Percentiles rank a stretch among this genome's conserved stretches.
Evolutionary conservation across 2,797 vertebrate genomes (phyloP).

Genomic region (Muraenolepis orangiensis): DNA sequence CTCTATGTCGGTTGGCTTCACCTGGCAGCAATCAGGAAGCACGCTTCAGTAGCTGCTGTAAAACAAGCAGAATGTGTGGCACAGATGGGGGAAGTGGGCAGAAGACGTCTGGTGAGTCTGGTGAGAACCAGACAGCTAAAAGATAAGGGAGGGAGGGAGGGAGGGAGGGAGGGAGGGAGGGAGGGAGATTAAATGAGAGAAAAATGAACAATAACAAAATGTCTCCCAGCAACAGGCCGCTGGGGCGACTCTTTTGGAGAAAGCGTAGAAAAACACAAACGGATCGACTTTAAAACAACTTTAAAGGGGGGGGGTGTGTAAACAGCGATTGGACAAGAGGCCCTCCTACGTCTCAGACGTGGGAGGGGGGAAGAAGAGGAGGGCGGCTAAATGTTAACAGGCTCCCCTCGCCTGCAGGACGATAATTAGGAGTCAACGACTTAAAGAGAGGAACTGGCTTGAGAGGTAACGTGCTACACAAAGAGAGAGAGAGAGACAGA

Average conservation of each 20-base stretch:
- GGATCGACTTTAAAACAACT: not conserved
- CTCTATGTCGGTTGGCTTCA: constrained; percentile 35
- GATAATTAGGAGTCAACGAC: constrained; percentile 22
- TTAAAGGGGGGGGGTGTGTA: not conserved
- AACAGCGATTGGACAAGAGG: not conserved
- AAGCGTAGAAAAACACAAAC: constrained; percentile 18
- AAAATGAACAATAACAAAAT: constrained; percentile 13
- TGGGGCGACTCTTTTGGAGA: constrained; percentile 30
- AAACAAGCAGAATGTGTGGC: constrained; percentile 55
- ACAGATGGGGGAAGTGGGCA: constrained; percentile 61
- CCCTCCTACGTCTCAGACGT: not conserved
- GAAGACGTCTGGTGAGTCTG: constrained; percentile 41
- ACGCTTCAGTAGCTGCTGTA: constrained; percentile 39
- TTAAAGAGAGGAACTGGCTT: not conserved
- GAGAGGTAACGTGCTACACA: not conserved
- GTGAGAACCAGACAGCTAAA: constrained; percentile 46
- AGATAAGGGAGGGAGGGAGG: not conserved
- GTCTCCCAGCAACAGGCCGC: constrained; percentile 38
- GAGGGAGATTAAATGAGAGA: constrained; percentile 19
- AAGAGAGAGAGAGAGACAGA: not conserved
- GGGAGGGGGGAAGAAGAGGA: not conserved
- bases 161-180: no score
- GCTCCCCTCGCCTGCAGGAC: constrained; percentile 21
- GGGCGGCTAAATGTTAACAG: constrained; percentile 22
- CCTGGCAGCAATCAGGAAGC: constrained; percentile 62